Conservation (phyloP, 2,113 vertebrate genomes). For the Neolamprologus hecqui region DNA sequence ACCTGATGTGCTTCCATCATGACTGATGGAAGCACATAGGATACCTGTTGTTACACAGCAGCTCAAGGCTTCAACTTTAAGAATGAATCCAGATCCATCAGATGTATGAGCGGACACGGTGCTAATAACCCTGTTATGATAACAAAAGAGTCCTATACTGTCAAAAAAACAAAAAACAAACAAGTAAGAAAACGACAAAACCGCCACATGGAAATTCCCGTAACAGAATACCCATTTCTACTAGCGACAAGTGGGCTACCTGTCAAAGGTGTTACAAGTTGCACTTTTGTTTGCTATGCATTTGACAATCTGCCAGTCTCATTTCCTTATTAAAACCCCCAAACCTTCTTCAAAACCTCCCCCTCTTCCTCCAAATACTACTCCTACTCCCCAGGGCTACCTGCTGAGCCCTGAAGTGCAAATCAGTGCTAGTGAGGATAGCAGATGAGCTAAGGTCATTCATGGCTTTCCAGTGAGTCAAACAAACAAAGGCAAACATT, state of each 20-base stretch:
- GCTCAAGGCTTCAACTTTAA: not conserved
- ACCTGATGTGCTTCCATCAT: not conserved
- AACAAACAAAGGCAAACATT: conserved; percentile 83
- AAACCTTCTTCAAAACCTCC: not conserved
- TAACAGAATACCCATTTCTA: not conserved
- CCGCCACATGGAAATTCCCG: conserved; percentile 57
- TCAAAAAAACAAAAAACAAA: conserved; percentile 1
- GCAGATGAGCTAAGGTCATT: conserved; percentile 80
- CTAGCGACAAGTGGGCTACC: not conserved
- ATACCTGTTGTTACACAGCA: not conserved
- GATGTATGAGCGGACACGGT: conserved; percentile 20
- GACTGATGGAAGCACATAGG: not conserved
- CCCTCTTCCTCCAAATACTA: not conserved
- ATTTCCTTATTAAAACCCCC: conserved; percentile 81
- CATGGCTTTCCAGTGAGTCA: conserved; percentile 66
- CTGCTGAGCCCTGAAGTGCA: conserved; percentile 88
- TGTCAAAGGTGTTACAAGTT: conserved; percentile 50
- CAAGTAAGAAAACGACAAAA: conserved; percentile 20
- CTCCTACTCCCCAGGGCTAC: conserved; percentile 59
- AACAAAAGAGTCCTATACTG: conserved; percentile 8
- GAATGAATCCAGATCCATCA: not conserved
- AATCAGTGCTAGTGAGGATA: conserved; percentile 81
- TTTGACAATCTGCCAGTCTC: conserved; percentile 72
- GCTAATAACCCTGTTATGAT: conserved; percentile 18
- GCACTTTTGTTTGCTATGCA: conserved; percentile 74